Base-by-base conservation (phyloP, 2,888 invertebrate genomes). In the Macrostomum cliftonense region DNA sequence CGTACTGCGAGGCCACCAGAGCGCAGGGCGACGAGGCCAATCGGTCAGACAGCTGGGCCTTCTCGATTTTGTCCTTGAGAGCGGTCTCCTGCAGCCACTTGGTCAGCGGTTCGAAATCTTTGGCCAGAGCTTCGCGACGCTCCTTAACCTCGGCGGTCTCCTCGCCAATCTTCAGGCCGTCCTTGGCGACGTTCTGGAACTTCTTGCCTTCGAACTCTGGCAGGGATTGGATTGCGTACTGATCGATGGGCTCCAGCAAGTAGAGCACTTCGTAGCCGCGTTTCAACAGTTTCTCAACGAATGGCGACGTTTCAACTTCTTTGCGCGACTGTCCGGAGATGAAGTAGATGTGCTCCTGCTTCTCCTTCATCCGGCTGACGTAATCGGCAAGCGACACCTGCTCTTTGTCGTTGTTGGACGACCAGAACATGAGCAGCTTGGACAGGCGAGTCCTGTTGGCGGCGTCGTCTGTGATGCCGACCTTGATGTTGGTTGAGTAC, bases 141-240 rank as follows among this genome's bases (percentile, higher is more conserved):
- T 82, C 82, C 71, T 84, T 82, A 54, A 72, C 78, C 50, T 71
- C 71, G 53, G 71, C 73, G 62, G 87, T 85, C 42, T 82, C 79
- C 53, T 72, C 70, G 28, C 28, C 28, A 11, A 95, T 72, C 57
- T 80, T 78, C 67, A 95, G 81, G 37, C 91, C 91, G 75, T 99
- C 97, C 74, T 97, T 99, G 58, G 97, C 97, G 47, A 93, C 87
- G 70, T 99, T 99, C 58, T 71, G 69, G 83, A 97, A 95, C 73
- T 91, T 95, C 75, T 91, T 88, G 48, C 89, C 88, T 63, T 97
- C 95, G 72, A 85, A 97, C 73, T 97, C 95, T 1, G 95, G 91
- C 69, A 97, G 75, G 43, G 89, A 82, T 46, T 88, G 86, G 59
- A 97, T 83, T 91, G 73, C 80, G 71, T 95, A 91, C 72, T 93